These are phyloP conservation scores for Arrhamphus sclerolepis DNA, from an alignment of 2,797 vertebrate species.

Conservation along the genomic window DNA sequence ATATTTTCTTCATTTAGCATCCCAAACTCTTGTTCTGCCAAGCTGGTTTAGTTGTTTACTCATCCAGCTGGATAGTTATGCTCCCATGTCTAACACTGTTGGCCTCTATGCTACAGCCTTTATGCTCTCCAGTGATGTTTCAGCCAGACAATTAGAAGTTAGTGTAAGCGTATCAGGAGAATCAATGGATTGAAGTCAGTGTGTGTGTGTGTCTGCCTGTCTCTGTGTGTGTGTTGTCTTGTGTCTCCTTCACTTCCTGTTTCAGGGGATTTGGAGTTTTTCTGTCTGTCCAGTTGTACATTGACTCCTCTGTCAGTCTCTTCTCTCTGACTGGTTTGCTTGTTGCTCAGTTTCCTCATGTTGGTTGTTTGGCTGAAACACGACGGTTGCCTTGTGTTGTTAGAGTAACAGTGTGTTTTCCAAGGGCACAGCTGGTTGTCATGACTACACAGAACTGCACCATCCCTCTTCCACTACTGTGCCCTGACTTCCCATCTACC, in stretches of 20 bases:
- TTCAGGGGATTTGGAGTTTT: constrained; percentile 29
- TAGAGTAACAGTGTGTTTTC: constrained; percentile 56
- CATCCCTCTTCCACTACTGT: neutral
- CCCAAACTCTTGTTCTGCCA: neutral
- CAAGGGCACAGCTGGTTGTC: constrained; percentile 73
- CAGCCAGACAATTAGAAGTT: constrained; percentile 48
- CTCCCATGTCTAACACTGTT: constrained; percentile 18
- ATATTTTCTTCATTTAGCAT: neutral
- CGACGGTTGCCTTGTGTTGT: constrained; percentile 52
- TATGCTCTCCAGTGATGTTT: constrained; percentile 45
- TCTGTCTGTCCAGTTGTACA: constrained; percentile 17
- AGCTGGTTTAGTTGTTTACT: constrained; percentile 23
- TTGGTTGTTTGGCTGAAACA: constrained; percentile 68
- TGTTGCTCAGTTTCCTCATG: constrained; percentile 36
- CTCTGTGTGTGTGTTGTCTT: constrained; percentile 19
- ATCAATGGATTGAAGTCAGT: neutral
- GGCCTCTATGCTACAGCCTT: constrained; percentile 12
- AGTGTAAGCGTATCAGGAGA: neutral
- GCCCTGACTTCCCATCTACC: neutral
- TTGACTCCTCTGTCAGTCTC: constrained; percentile 7
- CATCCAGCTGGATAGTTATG: constrained; percentile 21
- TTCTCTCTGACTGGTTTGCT: constrained; percentile 41
- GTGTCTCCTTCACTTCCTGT: constrained; percentile 35
- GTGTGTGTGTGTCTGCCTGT: constrained; percentile 12
- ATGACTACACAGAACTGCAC: constrained; percentile 59